Evolutionary conservation across 2,113 vertebrate species (phyloP), one percentile per base, ranked within the genome.

Genomic region (Garra rufa): DNA sequence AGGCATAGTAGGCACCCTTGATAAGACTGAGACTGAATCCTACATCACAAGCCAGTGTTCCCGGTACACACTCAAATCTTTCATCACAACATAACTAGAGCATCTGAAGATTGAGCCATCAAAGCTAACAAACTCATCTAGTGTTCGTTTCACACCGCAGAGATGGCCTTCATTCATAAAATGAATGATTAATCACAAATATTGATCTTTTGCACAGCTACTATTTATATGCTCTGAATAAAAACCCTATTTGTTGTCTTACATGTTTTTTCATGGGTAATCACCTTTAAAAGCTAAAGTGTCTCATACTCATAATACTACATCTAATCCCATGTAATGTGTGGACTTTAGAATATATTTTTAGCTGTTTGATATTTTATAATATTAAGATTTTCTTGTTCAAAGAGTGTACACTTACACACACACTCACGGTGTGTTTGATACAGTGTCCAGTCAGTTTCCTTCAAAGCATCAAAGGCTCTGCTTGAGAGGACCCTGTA

Each of bases 401-500:
- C 5, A n/a, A 46, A 26, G 14, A 17, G 43, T 48, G n/a, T 44
- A 21, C 13, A 41, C 14, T n/a, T n/a, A 48, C 48, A 67, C 57
- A 67, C 15, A 24, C 13, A 11, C 43, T 75, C 44, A 67, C 52
- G 55, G 6, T 24, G 50, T 41, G 41, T 52, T 76, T 69, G 48
- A 82, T 76, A 38, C 79, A 85, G 85, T 86, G 77, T 86, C 46
- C 24, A 79, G 82, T 85, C 82, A 50, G 70, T 38, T 79, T 70
- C 69, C 70, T 81, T 88, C 77, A 87, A 67, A 82, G 24, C 76
- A 50, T 86, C 83, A 81, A 83, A 84, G 67, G 55, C 74, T 61
- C 14, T 52, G 15, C 65, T 17, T 63, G 21, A 83, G 69, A 83
- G 74, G 61, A 81, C 83, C 77, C 48, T 78, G 30, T 38, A 28